These are phyloP conservation scores for Oxyteleia sp. DNA, from an alignment of 2,888 invertebrate species.

Conservation along the genomic window DNA sequence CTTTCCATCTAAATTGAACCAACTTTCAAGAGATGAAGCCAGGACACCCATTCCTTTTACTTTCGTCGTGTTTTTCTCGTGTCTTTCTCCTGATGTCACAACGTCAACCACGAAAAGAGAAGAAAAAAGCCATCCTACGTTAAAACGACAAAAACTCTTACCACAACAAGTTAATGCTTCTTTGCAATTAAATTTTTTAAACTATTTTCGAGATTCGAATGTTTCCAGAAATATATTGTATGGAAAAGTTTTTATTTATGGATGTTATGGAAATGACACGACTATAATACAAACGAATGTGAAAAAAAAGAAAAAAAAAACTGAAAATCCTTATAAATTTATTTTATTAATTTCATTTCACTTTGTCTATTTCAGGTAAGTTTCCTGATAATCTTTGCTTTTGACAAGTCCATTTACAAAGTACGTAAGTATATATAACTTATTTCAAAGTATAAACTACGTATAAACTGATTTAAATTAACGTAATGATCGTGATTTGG, in stretches of 20 bases:
- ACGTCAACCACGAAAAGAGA: constrained; percentile 61
- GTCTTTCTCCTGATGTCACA: constrained; percentile 69
- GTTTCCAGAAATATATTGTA: background rate
- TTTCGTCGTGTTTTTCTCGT: constrained; percentile 67
- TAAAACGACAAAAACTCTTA: constrained; percentile 43
- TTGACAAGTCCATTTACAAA: constrained; percentile 52
- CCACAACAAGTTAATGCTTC: constrained; percentile 53
- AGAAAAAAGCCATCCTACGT: constrained; percentile 31
- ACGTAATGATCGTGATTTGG: too few relatives aligned
- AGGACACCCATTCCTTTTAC: constrained; percentile 67
- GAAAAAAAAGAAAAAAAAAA: too few relatives aligned
- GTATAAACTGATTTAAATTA: too few relatives aligned
- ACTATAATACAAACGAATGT: constrained; percentile 4
- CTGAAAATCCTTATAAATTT: too few relatives aligned
- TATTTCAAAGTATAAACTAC: too few relatives aligned
- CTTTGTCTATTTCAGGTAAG: constrained; percentile 30
- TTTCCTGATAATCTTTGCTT: too few relatives aligned
- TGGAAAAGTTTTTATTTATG: background rate
- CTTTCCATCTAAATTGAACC: constrained; percentile 74
- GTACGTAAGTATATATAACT: too few relatives aligned
- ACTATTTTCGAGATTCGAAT: constrained; percentile 4
- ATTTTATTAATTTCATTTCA: background rate
- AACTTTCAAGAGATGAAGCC: constrained; percentile 71
- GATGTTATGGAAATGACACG: background rate
- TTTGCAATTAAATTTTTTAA: constrained; percentile 11